Base-by-base conservation (phyloP, 2,888 invertebrate species). In the Chloroclystis v-ata region DNA sequence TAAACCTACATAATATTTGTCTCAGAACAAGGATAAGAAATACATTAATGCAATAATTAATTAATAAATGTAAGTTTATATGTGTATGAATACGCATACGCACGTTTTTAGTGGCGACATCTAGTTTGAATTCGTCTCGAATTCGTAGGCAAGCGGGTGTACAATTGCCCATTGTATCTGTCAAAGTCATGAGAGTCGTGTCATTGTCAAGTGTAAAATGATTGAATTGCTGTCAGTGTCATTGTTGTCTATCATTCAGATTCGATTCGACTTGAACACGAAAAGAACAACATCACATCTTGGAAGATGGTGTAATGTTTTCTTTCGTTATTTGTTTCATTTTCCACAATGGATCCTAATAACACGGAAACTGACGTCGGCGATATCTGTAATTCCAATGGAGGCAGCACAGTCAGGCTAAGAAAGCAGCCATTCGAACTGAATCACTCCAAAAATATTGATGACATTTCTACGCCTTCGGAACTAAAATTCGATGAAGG, bases 401-500 rank as follows among this genome's bases (percentile, higher is more conserved):
- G 83, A 13, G 72, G 80, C 65, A 79, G 78, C 65, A 74, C 75
- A 43, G 73, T 76, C 35, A 61, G 64, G 13, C 59, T 61, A 10
- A 72, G 67, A 30, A 75, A 72, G 47, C 65, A 64, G 53, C 60
- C 69, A 9, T 67, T 72, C 47, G 77, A 82, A 54, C 61, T 81
- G 56, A 83, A 80, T 69, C 75, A 79, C 60, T 56, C 78, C 57
- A 75, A 78, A 77, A 87, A 87, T 79, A 88, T 89, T 69, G 88
- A 89, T 75, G 88, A 88, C 78, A 89, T 89, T 67, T 81, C 85
- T 74, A 83, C 87, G 72, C 90, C 90, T 68, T 87, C 89, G 28
- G 92, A 92, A 78, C 79, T 93, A 60, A 92, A 90, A 80, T 93
- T 93, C 73, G 92, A 92, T 75, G 89, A 90, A 87, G 90, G 92